Evolutionary conservation across 2,888 invertebrate species (phyloP), one percentile per base, ranked within the genome.

Genomic region (Gymnocheta viridis): DNA sequence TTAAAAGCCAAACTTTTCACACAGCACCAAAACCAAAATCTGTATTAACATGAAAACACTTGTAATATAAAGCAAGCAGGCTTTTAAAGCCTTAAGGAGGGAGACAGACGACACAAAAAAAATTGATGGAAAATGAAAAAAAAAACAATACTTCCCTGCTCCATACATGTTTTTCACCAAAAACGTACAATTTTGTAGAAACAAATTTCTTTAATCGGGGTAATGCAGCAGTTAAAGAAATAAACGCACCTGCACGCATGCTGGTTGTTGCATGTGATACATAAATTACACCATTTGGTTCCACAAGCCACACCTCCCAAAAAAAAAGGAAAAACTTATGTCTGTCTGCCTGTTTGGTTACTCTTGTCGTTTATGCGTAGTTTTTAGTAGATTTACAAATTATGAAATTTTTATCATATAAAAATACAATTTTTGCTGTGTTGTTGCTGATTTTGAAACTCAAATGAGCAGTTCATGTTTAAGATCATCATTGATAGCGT

Each of bases 241-340:
- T 54, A 72, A 69, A 84, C 81, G 84, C 84, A 84, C 84, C 84
- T 84, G 84, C 84, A 81, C 84, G 81, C 84, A 84, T 77, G 66
- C 41, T 66, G 41, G 12, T 49, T 35, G 69, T 64, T 73, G 82
- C 67, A 67, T 84, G 81, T 73, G 72, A 69, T 72, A 62, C 77
- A 81, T 81, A 84, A 84, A 84, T 84, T 78, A 81, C 81, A 81
- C 73, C 77, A 84, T 84, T 84, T 77, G 83, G 80, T 84, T 84
- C 78, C 84, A 84, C 77, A 73, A 58, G 81, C 81, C 84, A 84
- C 84, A 84, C 84, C 84, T 84, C 72, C 77, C 47, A 44, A 41
- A 67, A 62, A 12, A 7, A 41, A 24, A n/a, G 32, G 2, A 54
- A 14, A 27, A 41, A 24, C 7, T 27, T 24, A 7, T 44, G 72